These are phyloP conservation scores for Acrocephalus kingi DNA, from an alignment of 2,113 vertebrate genomes.

Conservation along the genomic window DNA sequence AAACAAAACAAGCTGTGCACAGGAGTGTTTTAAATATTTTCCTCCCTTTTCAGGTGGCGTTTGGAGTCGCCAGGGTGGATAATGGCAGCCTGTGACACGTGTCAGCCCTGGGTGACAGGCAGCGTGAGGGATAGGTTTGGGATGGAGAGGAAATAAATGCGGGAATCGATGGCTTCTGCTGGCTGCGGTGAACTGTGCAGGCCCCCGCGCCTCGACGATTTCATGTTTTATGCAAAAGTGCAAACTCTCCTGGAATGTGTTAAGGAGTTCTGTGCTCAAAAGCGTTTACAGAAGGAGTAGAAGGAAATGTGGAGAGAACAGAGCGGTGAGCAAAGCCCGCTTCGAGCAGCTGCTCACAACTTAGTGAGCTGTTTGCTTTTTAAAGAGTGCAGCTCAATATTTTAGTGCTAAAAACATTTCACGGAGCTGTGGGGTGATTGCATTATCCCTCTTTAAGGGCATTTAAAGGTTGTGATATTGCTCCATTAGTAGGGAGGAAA, in stretches of 20 bases:
- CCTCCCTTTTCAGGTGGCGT: constrained; percentile 20
- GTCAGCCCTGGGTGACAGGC: constrained; percentile 64
- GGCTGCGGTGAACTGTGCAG: constrained; percentile 58
- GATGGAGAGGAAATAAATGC: constrained; percentile 63
- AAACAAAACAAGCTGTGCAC: constrained; percentile 1
- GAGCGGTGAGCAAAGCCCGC: background rate
- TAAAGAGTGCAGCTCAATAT: background rate
- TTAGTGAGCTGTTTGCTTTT: background rate
- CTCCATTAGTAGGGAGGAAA: background rate
- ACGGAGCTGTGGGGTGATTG: background rate
- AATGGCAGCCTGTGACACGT: constrained; percentile 60
- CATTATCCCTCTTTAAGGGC: background rate
- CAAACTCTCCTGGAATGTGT: background rate
- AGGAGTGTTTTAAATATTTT: constrained; percentile 21
- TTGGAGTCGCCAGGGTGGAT: background rate
- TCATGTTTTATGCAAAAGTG: constrained; percentile 73
- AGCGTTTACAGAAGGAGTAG: background rate
- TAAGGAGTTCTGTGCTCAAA: background rate
- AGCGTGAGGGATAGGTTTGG: constrained; percentile 45
- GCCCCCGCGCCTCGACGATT: background rate
- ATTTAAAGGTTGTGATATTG: background rate
- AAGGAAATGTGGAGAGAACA: background rate
- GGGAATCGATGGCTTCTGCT: constrained; percentile 57
- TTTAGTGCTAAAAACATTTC: background rate
- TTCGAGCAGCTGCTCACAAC: background rate